Percentiles rank a stretch among this genome's conserved stretches.
phyloP scores from a whole-genome alignment of 2,113 vertebrate species.

The Zapornia atra region DNA sequence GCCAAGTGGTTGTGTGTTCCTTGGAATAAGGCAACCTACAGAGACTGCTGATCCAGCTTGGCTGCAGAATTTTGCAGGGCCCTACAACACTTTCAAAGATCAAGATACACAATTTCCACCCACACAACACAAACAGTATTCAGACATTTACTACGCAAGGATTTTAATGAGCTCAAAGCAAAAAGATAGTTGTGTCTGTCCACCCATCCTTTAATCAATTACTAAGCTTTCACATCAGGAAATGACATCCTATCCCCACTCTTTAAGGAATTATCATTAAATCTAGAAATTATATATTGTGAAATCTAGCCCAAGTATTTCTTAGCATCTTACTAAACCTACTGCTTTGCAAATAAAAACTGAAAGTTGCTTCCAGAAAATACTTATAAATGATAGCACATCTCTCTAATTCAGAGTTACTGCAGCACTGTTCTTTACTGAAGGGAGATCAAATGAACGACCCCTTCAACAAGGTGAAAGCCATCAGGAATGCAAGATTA shows the following conservation, averaged over 20 bases:
- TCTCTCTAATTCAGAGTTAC: not conserved
- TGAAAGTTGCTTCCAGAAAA: not conserved
- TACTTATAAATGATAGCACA: not conserved
- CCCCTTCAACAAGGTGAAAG: slow-evolving; percentile 49
- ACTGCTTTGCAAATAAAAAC: not conserved
- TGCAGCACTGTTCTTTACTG: not conserved
- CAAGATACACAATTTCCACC: not conserved
- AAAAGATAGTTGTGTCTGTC: not conserved
- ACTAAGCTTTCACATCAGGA: not conserved
- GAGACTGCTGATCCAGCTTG: not conserved
- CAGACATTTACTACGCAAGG: not conserved
- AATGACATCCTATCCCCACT: fast-evolving
- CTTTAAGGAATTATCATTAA: not conserved
- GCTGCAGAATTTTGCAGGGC: not conserved
- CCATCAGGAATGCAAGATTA: slow-evolving; percentile 26
- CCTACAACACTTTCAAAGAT: not conserved
- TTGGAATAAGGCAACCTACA: not conserved
- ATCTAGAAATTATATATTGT: not conserved
- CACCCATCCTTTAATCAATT: not conserved
- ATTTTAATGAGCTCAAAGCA: not conserved
- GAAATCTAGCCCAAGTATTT: not conserved
- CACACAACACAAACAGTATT: not conserved
- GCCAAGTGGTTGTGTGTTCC: not conserved
- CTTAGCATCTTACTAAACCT: not conserved
- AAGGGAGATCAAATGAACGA: slow-evolving; percentile 5